A percentile compares a stretch with the other conserved stretches of the same genome.
These are phyloP conservation scores for Turritopsis dohrnii DNA, from an alignment of 30 jellyfish, hydroid and myxozoan genomes.

Conservation along the genomic window DNA sequence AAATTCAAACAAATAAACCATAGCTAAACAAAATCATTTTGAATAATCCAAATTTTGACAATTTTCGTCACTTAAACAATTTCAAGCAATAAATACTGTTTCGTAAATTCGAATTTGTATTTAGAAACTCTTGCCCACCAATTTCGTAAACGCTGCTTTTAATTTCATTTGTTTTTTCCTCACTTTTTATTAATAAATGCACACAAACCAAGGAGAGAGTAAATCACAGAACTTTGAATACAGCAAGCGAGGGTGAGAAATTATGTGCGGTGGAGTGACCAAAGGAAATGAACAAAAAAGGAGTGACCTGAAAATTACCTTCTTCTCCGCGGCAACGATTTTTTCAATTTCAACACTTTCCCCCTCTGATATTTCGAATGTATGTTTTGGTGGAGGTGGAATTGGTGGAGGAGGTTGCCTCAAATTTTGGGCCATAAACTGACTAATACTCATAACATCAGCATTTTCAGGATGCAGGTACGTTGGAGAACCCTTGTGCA, in stretches of 20 bases:
- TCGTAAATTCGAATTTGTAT: background rate
- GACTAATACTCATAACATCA: slow-evolving; percentile 43
- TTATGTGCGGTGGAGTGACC: slow-evolving; percentile 32
- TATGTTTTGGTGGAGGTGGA: slow-evolving; percentile 46
- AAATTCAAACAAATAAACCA: too few species aligned
- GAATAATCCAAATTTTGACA: too few species aligned
- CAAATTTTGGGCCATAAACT: slow-evolving; percentile 46
- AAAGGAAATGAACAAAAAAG: slow-evolving; percentile 25
- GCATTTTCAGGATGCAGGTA: slow-evolving; percentile 42
- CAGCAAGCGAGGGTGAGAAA: background rate
- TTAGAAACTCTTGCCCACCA: background rate
- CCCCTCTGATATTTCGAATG: slow-evolving; percentile 44
- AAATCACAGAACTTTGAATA: background rate
- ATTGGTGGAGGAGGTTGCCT: slow-evolving; percentile 43
- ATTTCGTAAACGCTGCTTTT: background rate
- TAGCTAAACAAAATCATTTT: too few species aligned
- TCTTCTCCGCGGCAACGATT: slow-evolving; percentile 48
- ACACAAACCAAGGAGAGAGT: background rate
- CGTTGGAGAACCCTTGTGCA: slow-evolving; percentile 51
- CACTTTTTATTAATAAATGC: background rate
- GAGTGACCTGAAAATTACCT: slow-evolving; percentile 31
- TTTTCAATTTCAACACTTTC: slow-evolving; percentile 47
- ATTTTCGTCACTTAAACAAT: background rate
- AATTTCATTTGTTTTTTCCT: background rate
- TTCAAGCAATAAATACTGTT: background rate